Evolutionary conservation across 2,797 vertebrate genomes (phyloP).

Genomic region (Brotula barbata): DNA sequence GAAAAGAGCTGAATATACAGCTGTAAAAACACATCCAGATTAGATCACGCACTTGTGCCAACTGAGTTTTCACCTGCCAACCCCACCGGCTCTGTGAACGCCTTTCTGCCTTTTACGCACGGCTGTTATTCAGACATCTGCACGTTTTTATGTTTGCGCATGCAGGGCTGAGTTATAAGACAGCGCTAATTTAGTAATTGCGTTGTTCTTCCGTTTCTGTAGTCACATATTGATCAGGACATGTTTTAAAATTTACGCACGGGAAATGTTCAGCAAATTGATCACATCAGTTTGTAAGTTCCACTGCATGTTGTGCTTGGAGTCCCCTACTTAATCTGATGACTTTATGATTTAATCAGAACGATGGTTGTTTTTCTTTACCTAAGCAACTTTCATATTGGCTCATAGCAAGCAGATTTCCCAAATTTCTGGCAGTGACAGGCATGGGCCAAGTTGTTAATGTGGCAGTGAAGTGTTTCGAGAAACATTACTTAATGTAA

Average conservation of each 20-base stretch:
- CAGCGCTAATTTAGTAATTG: background rate
- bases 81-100: background rate
- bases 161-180: background rate
- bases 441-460: background rate
- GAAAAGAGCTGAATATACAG: no score
- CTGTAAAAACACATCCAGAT: background rate
- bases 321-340: no score
- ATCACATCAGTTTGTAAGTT: background rate
- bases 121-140: background rate
- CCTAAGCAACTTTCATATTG: background rate
- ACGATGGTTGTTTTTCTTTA: background rate
- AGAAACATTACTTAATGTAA: conserved; percentile 8
- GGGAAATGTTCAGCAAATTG: no score
- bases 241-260: background rate
- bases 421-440: background rate
- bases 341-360: background rate
- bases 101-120: background rate
- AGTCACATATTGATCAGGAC: background rate
- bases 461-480: background rate
- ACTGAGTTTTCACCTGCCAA: background rate
- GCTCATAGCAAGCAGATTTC: background rate
- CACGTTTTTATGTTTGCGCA: background rate
- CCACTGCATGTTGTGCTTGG: background rate
- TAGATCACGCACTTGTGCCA: background rate
- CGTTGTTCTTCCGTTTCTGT: background rate